Evolutionary conservation across 2,888 invertebrate species (phyloP), one percentile per base, ranked within the genome.

Genomic region (Xestia xanthographa): DNA sequence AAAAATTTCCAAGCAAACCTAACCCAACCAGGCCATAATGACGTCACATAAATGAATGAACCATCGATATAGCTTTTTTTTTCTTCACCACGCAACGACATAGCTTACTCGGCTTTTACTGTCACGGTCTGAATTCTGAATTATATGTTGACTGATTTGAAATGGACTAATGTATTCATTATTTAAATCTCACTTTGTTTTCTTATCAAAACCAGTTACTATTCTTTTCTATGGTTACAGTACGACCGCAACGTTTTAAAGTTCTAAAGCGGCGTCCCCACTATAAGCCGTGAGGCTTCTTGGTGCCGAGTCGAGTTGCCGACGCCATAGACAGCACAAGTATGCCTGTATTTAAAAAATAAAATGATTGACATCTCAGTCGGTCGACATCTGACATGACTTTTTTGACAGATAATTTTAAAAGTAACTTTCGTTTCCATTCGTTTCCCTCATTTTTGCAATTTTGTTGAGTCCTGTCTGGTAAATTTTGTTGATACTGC

Each of bases 1-100:
- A 97, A 97, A 97, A 97, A 97, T 97, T 97, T 97, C 97, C 97
- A 97, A 97, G 97, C 97, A 97, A 97, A 97, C 97, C 97, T 97
- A 97, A 97, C 97, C 97, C 97, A 97, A 97, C 97, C 97, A 97
- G 97, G 97, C 97, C 97, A 97, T 97, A 95, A 96, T 97, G 97
- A 97, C 97, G 97, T 97, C 97, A 97, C 97, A 94, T 95, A 95
- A 94, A 94, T 93, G 87, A 85, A 87, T 87, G 86, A 80, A 87
- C 87, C 85, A 87, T 85, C 78, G 87, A 81, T 69, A 80, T 68
- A 4, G 26, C 58, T 63, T 74, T 74, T 86, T 77, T 88, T 88
- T 85, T 77, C 72, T 63, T 63, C 58, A 72, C n/a, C n/a, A 77
- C 73, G 84, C 88, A 87, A 88, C 66, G 75, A 69, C 69, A 74